These are phyloP conservation scores for Burhinus bistriatus DNA, from an alignment of 2,113 vertebrate genomes.

Conservation along the genomic window DNA sequence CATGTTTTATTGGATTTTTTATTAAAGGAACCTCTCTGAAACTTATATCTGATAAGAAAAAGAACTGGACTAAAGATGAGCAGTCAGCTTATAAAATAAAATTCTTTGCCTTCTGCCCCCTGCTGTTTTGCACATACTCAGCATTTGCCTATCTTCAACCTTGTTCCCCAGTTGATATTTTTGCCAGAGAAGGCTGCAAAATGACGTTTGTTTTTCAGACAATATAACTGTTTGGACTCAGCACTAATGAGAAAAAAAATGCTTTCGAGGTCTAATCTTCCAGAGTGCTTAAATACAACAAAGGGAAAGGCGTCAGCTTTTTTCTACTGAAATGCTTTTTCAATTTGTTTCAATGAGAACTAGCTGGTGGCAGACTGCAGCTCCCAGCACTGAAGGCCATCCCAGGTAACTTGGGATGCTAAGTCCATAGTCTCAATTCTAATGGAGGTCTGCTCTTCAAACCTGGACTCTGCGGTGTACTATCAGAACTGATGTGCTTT, in stretches of 20 bases:
- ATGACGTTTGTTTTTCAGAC: too few relatives aligned
- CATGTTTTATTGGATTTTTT: neutral
- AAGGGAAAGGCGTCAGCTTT: neutral
- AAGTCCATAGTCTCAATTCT: too few relatives aligned
- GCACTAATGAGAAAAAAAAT: neutral
- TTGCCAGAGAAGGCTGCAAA: too few relatives aligned
- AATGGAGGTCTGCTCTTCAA: too few relatives aligned
- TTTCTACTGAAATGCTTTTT: neutral
- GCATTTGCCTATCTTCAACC: neutral
- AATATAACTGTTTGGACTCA: neutral
- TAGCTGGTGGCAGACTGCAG: neutral
- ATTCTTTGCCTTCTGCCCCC: neutral
- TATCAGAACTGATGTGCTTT: too few relatives aligned
- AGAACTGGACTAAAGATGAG: neutral
- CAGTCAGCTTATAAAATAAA: neutral
- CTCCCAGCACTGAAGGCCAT: neutral
- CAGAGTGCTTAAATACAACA: neutral
- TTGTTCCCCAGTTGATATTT: neutral
- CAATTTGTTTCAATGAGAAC: neutral
- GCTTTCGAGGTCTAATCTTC: neutral
- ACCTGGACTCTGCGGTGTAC: neutral
- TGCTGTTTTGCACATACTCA: neutral
- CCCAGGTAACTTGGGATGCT: rapidly evolving
- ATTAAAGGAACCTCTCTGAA: neutral
- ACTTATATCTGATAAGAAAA: too few relatives aligned